phyloP scores from a whole-genome alignment of 2,888 invertebrate species.

The Cotesia congregata region DNA sequence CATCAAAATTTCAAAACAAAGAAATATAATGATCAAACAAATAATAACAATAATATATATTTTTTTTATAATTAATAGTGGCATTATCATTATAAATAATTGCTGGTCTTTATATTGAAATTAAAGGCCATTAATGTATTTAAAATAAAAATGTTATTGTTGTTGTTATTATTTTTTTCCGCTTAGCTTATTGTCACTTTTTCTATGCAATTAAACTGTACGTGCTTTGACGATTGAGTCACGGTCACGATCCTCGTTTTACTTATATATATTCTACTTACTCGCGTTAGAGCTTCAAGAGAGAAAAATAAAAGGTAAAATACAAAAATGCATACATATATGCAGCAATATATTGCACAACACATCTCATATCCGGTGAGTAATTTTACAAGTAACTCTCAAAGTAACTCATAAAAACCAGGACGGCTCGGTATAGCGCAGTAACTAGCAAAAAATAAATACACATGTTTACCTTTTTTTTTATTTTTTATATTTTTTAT shows the following conservation, averaged over 20 bases:
- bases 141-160: not conserved
- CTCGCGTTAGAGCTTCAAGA: conserved; percentile 4
- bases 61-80: not conserved
- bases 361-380: conserved; percentile 29
- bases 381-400: conserved; percentile 35
- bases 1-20: not conserved
- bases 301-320: conserved; percentile 24
- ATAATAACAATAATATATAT: not conserved
- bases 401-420: conserved; percentile 25
- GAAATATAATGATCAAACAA: not conserved
- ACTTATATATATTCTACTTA: conserved; percentile 41
- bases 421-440: not conserved
- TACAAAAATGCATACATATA: not conserved
- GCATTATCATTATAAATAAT: not conserved
- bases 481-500: not conserved
- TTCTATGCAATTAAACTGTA: conserved; percentile 57
- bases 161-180: not conserved
- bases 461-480: not conserved
- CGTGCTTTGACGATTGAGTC: conserved; percentile 61
- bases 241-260: conserved; percentile 47
- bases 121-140: conserved; percentile 1
- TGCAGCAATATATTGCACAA: conserved; percentile 31
- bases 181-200: conserved; percentile 5
- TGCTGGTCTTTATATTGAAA: not conserved
- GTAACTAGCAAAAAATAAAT: not conserved